Conservation (phyloP, 2,888 invertebrate genomes). For the Punctoribates punctum region DNA sequence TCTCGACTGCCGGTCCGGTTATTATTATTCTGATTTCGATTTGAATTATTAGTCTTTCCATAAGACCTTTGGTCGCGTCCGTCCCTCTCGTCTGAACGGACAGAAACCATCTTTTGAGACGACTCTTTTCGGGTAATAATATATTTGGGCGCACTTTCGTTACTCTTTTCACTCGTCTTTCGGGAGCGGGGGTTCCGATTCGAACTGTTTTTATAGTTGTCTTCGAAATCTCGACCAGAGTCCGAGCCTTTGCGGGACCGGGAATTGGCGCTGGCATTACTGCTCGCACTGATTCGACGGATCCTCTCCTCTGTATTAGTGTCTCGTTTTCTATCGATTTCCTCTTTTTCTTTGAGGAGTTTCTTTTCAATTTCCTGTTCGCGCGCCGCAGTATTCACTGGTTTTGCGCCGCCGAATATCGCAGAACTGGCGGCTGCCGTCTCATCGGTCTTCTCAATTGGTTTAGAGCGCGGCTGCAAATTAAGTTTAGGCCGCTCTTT, state of each 20-base stretch:
- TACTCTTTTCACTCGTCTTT: not conserved
- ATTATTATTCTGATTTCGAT: not conserved
- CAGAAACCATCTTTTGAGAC: too few relatives aligned
- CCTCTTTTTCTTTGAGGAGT: slow-evolving; percentile 54
- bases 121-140: not conserved
- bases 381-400: slow-evolving; percentile 85
- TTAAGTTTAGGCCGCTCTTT: slow-evolving; percentile 73
- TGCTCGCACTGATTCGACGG: slow-evolving; percentile 2
- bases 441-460: slow-evolving; percentile 60
- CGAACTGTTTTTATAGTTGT: not conserved
- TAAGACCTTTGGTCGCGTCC: not conserved
- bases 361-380: slow-evolving; percentile 89
- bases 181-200: not conserved
- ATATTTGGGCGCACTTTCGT: not conserved
- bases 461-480: slow-evolving; percentile 74
- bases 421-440: slow-evolving; percentile 48
- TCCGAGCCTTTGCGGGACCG: slow-evolving; percentile 4
- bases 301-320: not conserved
- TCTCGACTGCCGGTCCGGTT: not conserved
- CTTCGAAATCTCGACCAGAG: not conserved
- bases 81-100: not conserved
- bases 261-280: slow-evolving; percentile 9
- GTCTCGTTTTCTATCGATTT: not conserved
- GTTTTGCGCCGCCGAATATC: slow-evolving; percentile 91
- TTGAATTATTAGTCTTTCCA: not conserved